Evolutionary conservation across 2,113 vertebrate genomes (phyloP), one percentile per base, ranked within the genome.

Genomic region (Nansenia antarctica): DNA sequence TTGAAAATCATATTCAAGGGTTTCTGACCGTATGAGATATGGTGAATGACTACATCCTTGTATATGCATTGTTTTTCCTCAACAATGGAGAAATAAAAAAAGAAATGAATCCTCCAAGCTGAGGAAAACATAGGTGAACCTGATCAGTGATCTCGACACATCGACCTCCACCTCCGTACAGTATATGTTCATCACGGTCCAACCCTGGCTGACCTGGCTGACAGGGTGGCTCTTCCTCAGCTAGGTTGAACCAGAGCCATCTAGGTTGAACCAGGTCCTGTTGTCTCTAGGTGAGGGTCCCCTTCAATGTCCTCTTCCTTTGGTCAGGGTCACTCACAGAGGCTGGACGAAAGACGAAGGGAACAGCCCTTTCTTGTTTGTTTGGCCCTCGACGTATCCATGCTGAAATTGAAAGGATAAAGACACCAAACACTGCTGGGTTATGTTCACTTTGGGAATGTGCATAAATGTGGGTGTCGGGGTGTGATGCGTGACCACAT

Each of bases 311-410:
- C 3, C 39, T 42, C 39, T 18, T 15, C 15, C 18, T 42, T 42
- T 42, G 53, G 9, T 24, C 14, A 6, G 55, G 27, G 55, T 82
- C 68, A 89, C 49, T 91, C 80, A 3, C 64, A 92, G 70, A 42
- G 81, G 15, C 0, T 85, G 84, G 78, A 92, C 80, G 8, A 92
- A 93, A 0, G 90, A 89, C 32, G 80, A 78, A 0, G 90, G 92
- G 79, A 93, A 93, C 35, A 88, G 86, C 18, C 91, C 90, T 55
- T 73, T 87, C 79, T 86, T 88, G 60, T 88, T 71, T n/a, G 91
- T 87, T 52, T 92, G 87, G 24, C 83, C 87, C 79, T 93, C 92
- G 60, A 91, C 81, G 78, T 91, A 90, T 67, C 88, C 88, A 32
- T 82, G 85, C 91, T 93, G 86, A 42, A 66, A 84, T n/a, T 39